Percentiles rank a stretch among this genome's conserved stretches.
These are phyloP conservation scores for Carcina quercana DNA, from an alignment of 2,888 invertebrate genomes.

Conservation along the genomic window DNA sequence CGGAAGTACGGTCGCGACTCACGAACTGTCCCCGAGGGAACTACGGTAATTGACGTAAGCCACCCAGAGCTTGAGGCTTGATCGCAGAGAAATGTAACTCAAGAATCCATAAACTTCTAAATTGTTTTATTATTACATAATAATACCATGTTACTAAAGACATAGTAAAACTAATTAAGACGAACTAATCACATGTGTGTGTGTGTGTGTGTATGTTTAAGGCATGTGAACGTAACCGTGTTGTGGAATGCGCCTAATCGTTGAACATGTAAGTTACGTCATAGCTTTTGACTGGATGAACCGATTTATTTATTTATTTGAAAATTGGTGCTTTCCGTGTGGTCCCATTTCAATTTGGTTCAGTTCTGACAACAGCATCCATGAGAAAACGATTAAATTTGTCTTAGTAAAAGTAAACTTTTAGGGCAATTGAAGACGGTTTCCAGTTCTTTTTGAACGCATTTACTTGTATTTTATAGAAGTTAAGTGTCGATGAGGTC, in stretches of 20 bases:
- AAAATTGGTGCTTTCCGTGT: too few relatives aligned
- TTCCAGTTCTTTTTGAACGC: too few relatives aligned
- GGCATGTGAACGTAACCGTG: neutral
- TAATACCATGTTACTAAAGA: neutral
- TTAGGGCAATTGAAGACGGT: too few relatives aligned
- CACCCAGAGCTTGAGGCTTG: slow-evolving; percentile 42
- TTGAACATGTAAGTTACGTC: too few relatives aligned
- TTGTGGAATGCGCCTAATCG: neutral
- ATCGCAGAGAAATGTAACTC: slow-evolving; percentile 21
- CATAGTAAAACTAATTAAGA: neutral
- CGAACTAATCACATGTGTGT: neutral
- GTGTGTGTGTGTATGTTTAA: neutral
- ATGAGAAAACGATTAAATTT: too few relatives aligned
- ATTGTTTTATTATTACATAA: neutral
- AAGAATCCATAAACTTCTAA: neutral
- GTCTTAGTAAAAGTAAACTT: too few relatives aligned
- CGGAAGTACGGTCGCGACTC: slow-evolving; percentile 37
- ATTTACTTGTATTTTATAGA: too few relatives aligned
- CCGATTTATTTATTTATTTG: too few relatives aligned
- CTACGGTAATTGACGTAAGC: slow-evolving; percentile 64
- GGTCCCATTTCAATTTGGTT: too few relatives aligned
- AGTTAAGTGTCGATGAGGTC: too few relatives aligned
- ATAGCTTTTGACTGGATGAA: too few relatives aligned
- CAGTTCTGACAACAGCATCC: too few relatives aligned
- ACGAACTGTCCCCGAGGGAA: slow-evolving; percentile 65